A percentile compares a stretch with the other conserved stretches of the same genome.
These are phyloP conservation scores for Himalopsyche japonica DNA, from an alignment of 2,888 invertebrate genomes.

Conservation along the genomic window DNA sequence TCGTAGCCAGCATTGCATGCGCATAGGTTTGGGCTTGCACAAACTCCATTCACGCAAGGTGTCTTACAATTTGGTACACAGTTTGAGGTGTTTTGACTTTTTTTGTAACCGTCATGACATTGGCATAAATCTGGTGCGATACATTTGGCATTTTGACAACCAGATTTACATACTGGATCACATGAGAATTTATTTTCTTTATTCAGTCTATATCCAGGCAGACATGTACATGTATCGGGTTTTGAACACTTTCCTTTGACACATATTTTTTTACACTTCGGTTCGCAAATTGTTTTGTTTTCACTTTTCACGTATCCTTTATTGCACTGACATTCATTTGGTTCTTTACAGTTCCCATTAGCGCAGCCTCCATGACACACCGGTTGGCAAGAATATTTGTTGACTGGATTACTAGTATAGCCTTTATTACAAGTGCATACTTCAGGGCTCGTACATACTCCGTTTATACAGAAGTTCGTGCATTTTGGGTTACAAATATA, in stretches of 20 bases:
- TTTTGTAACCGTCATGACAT: slow-evolving; percentile 42
- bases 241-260: slow-evolving; percentile 41
- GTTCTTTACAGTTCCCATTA: slow-evolving; percentile 57
- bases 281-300: slow-evolving; percentile 1
- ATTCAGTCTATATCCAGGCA: slow-evolving; percentile 33
- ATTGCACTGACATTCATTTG: slow-evolving; percentile 56
- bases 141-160: slow-evolving; percentile 47
- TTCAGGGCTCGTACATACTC: slow-evolving; percentile 45
- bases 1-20: slow-evolving; percentile 41
- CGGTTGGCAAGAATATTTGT: slow-evolving; percentile 48
- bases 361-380: slow-evolving; percentile 53
- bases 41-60: slow-evolving; percentile 47
- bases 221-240: slow-evolving; percentile 42
- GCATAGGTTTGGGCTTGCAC: slow-evolving; percentile 47
- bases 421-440: not conserved
- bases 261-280: slow-evolving; percentile 40
- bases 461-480: slow-evolving; percentile 48
- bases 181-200: slow-evolving; percentile 3
- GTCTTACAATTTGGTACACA: slow-evolving; percentile 46
- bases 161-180: slow-evolving; percentile 41
- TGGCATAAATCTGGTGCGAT: slow-evolving; percentile 46
- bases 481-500: slow-evolving; percentile 44
- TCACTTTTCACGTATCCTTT: slow-evolving; percentile 45
- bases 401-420: not conserved
- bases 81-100: slow-evolving; percentile 17